A percentile compares a stretch with the other conserved stretches of the same genome.
phyloP scores from a whole-genome alignment of 2,888 invertebrate genomes.

The Drosophila parthenogenetica region DNA sequence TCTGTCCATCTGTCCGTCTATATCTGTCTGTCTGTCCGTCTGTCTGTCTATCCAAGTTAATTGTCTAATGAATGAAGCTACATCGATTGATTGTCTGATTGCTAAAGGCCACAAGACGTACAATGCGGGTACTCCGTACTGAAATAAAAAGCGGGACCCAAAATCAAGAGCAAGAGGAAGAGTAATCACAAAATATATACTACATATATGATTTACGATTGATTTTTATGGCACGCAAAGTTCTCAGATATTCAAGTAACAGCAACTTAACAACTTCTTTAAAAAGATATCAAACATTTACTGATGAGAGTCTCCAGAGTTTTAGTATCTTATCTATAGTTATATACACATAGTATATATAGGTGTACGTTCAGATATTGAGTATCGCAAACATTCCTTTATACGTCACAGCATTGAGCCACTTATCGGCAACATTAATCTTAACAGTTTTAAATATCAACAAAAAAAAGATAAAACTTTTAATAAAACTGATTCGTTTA shows the following conservation, averaged over 20 bases:
- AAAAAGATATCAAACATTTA: conserved; percentile 8
- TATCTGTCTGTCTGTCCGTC: too few relatives aligned
- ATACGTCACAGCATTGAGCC: conserved; percentile 4
- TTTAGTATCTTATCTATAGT: conserved; percentile 8
- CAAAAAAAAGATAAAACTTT: neutral
- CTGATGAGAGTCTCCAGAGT: neutral
- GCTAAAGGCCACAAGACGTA: conserved; percentile 28
- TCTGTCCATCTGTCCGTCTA: neutral
- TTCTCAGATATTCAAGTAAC: conserved; percentile 1
- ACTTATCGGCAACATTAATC: conserved; percentile 12
- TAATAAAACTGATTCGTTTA: neutral
- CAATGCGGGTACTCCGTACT: conserved; percentile 45
- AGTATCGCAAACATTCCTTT: conserved; percentile 14
- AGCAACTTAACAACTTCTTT: neutral
- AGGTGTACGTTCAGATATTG: conserved; percentile 3
- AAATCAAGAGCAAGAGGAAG: neutral
- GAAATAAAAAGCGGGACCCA: neutral
- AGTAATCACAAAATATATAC: neutral
- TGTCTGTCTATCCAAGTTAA: conserved; percentile 43
- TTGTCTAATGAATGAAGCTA: conserved; percentile 64
- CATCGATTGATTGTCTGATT: conserved; percentile 58
- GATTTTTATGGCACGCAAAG: conserved; percentile 9
- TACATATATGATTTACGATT: conserved; percentile 4
- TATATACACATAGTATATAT: neutral
- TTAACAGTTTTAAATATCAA: neutral